phyloP scores from a whole-genome alignment of 2,888 invertebrate species.

The Thereva nobilitata region DNA sequence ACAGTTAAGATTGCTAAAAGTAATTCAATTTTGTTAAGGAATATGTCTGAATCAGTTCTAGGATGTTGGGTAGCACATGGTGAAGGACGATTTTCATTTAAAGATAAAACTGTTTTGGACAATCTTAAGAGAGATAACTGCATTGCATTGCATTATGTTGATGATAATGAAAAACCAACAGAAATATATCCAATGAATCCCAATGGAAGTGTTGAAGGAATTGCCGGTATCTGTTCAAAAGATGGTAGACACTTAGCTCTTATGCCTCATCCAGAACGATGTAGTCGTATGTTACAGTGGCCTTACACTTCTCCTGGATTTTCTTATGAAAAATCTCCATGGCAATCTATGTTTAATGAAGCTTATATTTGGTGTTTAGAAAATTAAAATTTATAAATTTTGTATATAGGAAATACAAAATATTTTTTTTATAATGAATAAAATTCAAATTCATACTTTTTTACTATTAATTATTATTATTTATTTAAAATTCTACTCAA shows the following conservation, averaged over 20 bases:
- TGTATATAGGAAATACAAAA: not conserved
- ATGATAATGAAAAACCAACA: conserved; percentile 76
- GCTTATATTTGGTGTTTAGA: conserved; percentile 72
- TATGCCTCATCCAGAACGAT: conserved; percentile 99
- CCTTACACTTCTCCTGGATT: conserved; percentile 67
- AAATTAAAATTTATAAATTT: conserved; percentile 28
- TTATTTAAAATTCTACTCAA: not conserved
- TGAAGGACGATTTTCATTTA: conserved; percentile 80
- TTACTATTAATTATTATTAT: not conserved
- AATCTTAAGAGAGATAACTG: conserved; percentile 65
- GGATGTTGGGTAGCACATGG: conserved; percentile 98
- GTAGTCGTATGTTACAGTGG: conserved; percentile 89
- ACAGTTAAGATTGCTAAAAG: conserved; percentile 69
- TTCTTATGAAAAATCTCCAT: conserved; percentile 73
- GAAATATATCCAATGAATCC: conserved; percentile 92
- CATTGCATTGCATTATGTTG: conserved; percentile 80
- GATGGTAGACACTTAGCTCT: conserved; percentile 95
- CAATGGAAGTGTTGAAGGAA: conserved; percentile 82
- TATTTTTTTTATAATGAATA: conserved; percentile 6
- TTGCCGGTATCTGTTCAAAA: conserved; percentile 86
- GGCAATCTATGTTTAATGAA: conserved; percentile 90
- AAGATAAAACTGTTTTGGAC: conserved; percentile 59
- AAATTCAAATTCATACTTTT: conserved; percentile 4
- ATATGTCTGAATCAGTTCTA: conserved; percentile 86
- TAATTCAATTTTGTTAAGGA: conserved; percentile 78